Base-by-base conservation (phyloP, 2,888 invertebrate species). In the Syritta pipiens region DNA sequence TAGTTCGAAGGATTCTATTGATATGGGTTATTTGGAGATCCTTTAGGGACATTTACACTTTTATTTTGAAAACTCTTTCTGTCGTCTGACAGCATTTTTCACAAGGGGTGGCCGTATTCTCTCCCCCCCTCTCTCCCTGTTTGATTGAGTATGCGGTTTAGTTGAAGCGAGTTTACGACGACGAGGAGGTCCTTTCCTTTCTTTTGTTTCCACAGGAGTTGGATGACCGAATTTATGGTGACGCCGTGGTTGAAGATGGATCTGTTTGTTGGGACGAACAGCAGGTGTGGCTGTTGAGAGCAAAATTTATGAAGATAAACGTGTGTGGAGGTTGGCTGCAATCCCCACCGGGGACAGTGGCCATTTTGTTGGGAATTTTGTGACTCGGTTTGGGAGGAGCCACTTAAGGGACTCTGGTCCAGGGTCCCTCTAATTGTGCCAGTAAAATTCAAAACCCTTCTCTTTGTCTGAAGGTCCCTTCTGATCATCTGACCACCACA, bases 221-320 rank as follows among this genome's bases (percentile, higher is more conserved):
- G 0, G 3, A 44, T 6, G 37, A 19, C 17, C 7, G 42, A 49
- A 65, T 65, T 57, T 48, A 72, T 72, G 48, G 12, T 24, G 32
- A 59, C 28, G 9, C 20, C 24, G 26, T 17, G 7, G 28, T 32
- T 48, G 35, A 17, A 48, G 48, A 37, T 60, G 35, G 24, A 48
- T 37, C 6, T 48, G 53, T 49, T 10, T 26, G 19, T 1, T n/a
- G 37, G 22, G 14, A 17, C 9, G 20, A 46, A 62, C n/a, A n/a
- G 40, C 72, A 65, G 72, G 72, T 74, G 72, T 51, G 49, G 49
- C 72, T 32, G 30, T 49, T 24, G 30, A n/a, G 57, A 17, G 20
- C 19, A 30, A 17, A 49, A 49, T 74, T 74, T 57, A 57, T 49
- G 65, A 65, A 72, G 72, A 72, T 26, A 32, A 26, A 57, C 65